A percentile compares a stretch with the other conserved stretches of the same genome.
Evolutionary conservation across 2,113 vertebrate species (phyloP).

Genomic region (Oncorhynchus clarkii): DNA sequence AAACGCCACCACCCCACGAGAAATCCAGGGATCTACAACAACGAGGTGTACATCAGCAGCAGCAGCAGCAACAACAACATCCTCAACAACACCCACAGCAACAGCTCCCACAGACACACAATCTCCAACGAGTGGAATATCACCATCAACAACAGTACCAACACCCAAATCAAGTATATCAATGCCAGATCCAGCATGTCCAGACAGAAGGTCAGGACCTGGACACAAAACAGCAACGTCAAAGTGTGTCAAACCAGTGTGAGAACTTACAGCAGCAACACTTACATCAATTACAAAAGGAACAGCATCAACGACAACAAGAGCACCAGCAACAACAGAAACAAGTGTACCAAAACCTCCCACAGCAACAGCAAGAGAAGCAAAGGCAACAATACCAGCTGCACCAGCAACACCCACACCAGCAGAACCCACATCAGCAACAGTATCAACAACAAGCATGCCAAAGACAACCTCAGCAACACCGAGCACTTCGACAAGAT

Average conservation of each 20-base stretch:
- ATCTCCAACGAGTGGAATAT: no score
- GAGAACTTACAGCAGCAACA: neutral
- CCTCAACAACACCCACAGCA: neutral
- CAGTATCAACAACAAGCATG: neutral
- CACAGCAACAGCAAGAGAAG: neutral
- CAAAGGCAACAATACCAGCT: neutral
- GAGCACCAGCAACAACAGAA: constrained; percentile 17
- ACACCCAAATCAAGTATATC: neutral
- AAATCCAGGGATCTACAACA: neutral
- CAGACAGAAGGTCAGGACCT: constrained; percentile 35
- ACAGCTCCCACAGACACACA: no score
- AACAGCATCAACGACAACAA: constrained; percentile 22
- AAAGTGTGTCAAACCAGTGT: no score
- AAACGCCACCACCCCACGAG: neutral
- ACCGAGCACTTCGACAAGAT: neutral
- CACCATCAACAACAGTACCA: neutral
- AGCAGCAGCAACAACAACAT: constrained; percentile 8
- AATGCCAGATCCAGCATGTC: constrained; percentile 1
- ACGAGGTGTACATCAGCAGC: constrained; percentile 28
- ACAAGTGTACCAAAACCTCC: constrained; percentile 6
- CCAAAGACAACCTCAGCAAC: neutral
- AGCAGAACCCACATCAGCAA: neutral
- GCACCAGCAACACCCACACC: neutral
- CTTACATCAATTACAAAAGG: constrained; percentile 2
- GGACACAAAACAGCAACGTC: neutral